Base-by-base conservation (phyloP, 2,797 vertebrate genomes). In the Falco peregrinus region DNA sequence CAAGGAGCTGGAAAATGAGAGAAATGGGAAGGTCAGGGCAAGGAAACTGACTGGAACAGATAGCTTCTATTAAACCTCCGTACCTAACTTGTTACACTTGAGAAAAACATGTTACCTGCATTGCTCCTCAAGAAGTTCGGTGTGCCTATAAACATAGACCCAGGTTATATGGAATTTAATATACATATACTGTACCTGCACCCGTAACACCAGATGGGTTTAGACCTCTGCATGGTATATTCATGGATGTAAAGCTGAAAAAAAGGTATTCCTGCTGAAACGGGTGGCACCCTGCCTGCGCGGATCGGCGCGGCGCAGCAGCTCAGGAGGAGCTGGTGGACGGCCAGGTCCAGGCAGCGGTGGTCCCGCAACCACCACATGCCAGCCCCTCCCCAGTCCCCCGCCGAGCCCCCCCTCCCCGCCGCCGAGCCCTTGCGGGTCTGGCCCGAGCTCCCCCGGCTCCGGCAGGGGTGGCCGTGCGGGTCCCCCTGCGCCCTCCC, bases 401-500 rank as follows among this genome's bases (percentile, higher is more conserved):
- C 41, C 12, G 33, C 19, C 1, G 7, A 15, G 12, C 50, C 11
- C 16, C 21, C 51, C 56, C 24, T 1, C 59, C 47, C 6, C 35
- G 20, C 41, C 12, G 33, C 19, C 0, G 7, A 15, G 11, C 50
- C 7, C 61, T 8, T 3, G 6, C 0, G 26, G 56, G 3, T 20
- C 24, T 7, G 20, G 5, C 4, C 6, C 1, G 0, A 7, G 2
- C 11, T 1, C 21, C 2, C 8, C 4, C 31, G n/a, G 77, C 64
- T 53, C 22, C 0, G 75, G 43, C 43, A 11, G 19, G 35, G 0
- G 7, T 26, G 35, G 20, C 10, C 12, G 20, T 0, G 53, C 35
- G 0, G 67, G 0, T 39, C 25, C 0, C 33, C 1, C 35, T 0
- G 22, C 24, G 0, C 28, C 4, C 8, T 3, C 50, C 68, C 10